Conservation (phyloP, 2,113 vertebrate species). For the Noturus placidus region DNA sequence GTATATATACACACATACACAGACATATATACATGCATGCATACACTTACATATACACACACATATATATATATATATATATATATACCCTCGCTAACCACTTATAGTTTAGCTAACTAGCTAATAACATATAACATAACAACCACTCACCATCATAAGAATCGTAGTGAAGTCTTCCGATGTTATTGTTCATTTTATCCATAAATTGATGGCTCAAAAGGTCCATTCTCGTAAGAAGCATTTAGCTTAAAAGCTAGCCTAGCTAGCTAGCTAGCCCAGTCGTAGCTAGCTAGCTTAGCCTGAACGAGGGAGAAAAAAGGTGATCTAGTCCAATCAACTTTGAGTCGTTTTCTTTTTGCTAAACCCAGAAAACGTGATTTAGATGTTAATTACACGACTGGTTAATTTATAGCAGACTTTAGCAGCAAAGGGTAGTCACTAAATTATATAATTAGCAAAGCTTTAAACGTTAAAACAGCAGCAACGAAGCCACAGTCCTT, state of each 20-base stretch:
- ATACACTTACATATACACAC: too few relatives aligned
- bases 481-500: background rate
- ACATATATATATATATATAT: too few relatives aligned
- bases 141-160: slow-evolving; percentile 56
- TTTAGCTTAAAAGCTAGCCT: slow-evolving; percentile 79
- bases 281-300: slow-evolving; percentile 67
- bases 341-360: background rate
- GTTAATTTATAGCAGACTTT: background rate
- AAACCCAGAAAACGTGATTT: background rate
- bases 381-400: background rate
- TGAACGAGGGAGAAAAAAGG: slow-evolving; percentile 27
- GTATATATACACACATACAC: too few relatives aligned
- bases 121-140: background rate
- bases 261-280: slow-evolving; percentile 71
- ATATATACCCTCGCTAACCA: too few relatives aligned
- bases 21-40: too few relatives aligned
- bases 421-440: background rate
- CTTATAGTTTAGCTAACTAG: background rate
- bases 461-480: background rate
- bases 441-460: background rate
- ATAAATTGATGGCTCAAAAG: slow-evolving; percentile 96
- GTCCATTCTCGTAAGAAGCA: slow-evolving; percentile 95
- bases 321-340: background rate
- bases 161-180: slow-evolving; percentile 91
- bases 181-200: slow-evolving; percentile 99